Conservation (phyloP, 2,113 vertebrate genomes). For the Mirounga angustirostris region DNA sequence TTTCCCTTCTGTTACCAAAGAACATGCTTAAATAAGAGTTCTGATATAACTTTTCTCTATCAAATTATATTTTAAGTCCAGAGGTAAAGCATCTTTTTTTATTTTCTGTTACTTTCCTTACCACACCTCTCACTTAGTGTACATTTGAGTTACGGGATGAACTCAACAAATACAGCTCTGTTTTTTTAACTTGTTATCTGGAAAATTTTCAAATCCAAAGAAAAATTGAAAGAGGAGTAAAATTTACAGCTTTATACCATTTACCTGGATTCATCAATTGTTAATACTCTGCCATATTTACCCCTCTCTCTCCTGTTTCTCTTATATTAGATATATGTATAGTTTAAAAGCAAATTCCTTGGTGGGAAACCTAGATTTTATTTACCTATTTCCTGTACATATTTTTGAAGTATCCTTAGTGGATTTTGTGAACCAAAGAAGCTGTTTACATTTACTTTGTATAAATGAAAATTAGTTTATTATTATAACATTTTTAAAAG, state of each 20-base stretch:
- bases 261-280: background rate
- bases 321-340: background rate
- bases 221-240: background rate
- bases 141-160: background rate
- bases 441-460: background rate
- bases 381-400: background rate
- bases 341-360: background rate
- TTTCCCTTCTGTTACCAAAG: background rate
- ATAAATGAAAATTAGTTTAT: background rate
- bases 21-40: background rate
- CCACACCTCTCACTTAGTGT: background rate
- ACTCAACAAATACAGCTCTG: background rate
- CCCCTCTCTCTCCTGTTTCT: background rate
- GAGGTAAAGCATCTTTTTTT: background rate
- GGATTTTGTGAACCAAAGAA: background rate
- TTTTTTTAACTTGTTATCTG: background rate
- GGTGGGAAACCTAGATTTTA: background rate
- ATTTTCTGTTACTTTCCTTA: background rate
- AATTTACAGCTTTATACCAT: background rate
- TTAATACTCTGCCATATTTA: background rate
- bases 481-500: background rate
- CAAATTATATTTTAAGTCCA: background rate
- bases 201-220: background rate
- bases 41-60: background rate
- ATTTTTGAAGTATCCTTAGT: background rate